phyloP scores from a whole-genome alignment of 2,797 vertebrate species.

The Bradypodion ventrale region DNA sequence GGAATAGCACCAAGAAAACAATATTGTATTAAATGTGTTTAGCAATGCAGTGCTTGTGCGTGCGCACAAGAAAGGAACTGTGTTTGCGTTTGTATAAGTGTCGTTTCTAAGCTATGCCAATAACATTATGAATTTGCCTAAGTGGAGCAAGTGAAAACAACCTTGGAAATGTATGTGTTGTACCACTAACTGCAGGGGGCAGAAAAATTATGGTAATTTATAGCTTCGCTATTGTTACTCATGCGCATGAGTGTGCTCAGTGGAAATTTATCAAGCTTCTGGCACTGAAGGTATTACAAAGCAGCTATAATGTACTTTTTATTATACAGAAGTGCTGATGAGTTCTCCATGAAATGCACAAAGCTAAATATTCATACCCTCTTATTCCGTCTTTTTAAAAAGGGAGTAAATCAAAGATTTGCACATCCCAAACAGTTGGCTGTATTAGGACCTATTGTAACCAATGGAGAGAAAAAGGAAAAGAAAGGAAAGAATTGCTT shows the following conservation, averaged over 20 bases:
- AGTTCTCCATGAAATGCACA: slow-evolving; percentile 49
- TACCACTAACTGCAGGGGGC: slow-evolving; percentile 71
- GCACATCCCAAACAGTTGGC: not conserved
- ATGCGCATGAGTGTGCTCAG: slow-evolving; percentile 60
- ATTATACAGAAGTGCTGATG: slow-evolving; percentile 55
- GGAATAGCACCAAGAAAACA: slow-evolving; percentile 17
- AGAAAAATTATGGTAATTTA: slow-evolving; percentile 77
- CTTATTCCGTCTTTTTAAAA: slow-evolving; percentile 50
- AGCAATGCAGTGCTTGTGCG: slow-evolving; percentile 34
- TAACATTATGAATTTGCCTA: slow-evolving; percentile 71
- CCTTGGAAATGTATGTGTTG: slow-evolving; percentile 67
- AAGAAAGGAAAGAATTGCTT: fast-evolving
- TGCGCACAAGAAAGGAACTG: not conserved
- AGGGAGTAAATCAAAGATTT: slow-evolving; percentile 20
- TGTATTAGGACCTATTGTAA: not conserved
- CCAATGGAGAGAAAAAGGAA: not conserved
- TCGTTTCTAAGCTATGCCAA: slow-evolving; percentile 67
- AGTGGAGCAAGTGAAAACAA: slow-evolving; percentile 73
- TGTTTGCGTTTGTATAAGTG: slow-evolving; percentile 60
- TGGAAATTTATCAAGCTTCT: slow-evolving; percentile 64
- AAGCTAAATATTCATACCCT: slow-evolving; percentile 50
- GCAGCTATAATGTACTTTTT: slow-evolving; percentile 45
- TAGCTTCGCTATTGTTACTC: slow-evolving; percentile 70
- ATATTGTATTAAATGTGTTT: slow-evolving; percentile 38
- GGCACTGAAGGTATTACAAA: slow-evolving; percentile 48